These are phyloP conservation scores for Triplophysa yarkandensis DNA, from an alignment of 2,797 vertebrate species.

Conservation along the genomic window DNA sequence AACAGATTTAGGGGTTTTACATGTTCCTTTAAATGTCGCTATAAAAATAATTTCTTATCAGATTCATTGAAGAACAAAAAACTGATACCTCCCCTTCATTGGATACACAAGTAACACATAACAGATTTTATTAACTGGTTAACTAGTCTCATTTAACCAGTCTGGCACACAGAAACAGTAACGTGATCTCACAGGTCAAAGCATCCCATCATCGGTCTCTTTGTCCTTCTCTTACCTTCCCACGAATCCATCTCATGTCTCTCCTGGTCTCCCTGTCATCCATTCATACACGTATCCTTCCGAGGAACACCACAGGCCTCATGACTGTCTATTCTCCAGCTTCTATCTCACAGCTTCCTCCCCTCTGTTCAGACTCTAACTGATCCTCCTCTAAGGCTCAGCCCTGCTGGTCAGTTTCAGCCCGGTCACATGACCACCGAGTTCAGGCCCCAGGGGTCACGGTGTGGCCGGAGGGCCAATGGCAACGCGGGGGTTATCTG, in stretches of 20 bases:
- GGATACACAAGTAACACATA: neutral
- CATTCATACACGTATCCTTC: conserved; percentile 77
- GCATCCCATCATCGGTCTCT: neutral
- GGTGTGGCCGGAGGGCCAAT: conserved; percentile 83
- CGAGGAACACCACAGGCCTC: conserved; percentile 72
- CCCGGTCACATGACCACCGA: conserved; percentile 88
- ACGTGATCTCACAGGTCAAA: neutral
- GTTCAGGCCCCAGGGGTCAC: conserved; percentile 94
- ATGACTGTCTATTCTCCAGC: conserved; percentile 72
- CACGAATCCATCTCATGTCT: conserved; percentile 95
- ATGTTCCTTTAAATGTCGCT: neutral
- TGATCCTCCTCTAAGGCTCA: conserved; percentile 57
- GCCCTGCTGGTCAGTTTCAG: conserved; percentile 89
- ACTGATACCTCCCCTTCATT: too few species aligned
- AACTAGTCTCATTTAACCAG: neutral
- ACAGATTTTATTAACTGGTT: neutral
- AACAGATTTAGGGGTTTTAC: neutral
- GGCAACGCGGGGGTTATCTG: conserved; percentile 88
- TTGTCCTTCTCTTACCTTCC: conserved; percentile 81
- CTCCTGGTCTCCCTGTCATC: conserved; percentile 77
- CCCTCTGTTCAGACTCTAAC: conserved; percentile 62
- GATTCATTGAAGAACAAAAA: neutral
- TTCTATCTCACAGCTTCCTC: conserved; percentile 75
- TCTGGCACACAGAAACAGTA: neutral
- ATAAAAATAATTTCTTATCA: neutral